Percentiles rank a stretch among this genome's conserved stretches.
Conservation (phyloP, 2,888 invertebrate genomes). For the Eilema griseolum region DNA sequence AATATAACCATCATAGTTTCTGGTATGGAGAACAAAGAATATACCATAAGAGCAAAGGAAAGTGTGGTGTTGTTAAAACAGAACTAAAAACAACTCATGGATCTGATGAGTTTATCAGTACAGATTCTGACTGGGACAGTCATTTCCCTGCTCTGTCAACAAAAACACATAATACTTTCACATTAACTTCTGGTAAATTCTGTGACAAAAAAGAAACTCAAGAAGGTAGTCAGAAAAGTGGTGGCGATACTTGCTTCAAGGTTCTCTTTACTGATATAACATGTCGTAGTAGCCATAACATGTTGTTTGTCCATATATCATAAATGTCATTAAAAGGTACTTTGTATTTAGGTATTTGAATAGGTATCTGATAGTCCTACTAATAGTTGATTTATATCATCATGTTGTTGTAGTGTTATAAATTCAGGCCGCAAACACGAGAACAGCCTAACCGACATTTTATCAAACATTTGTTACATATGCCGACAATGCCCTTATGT, state of each 20-base stretch:
- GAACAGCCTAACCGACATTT: not conserved
- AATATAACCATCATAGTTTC: conserved; percentile 60
- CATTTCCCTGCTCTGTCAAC: conserved; percentile 79
- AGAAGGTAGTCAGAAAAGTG: conserved; percentile 77
- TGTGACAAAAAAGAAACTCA: conserved; percentile 72
- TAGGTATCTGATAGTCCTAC: not conserved
- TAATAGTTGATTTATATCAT: conserved; percentile 6
- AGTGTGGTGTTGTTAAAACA: conserved; percentile 55
- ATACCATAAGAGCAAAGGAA: conserved; percentile 77
- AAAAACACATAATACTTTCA: conserved; percentile 82
- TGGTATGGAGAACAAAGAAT: conserved; percentile 79
- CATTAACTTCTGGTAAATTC: conserved; percentile 73
- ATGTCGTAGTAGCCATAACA: conserved; percentile 32
- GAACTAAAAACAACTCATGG: conserved; percentile 67
- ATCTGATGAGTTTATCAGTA: conserved; percentile 76
- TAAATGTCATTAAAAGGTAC: conserved; percentile 11
- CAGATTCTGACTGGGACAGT: conserved; percentile 80
- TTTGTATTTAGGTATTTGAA: conserved; percentile 9
- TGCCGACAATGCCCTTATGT: not conserved
- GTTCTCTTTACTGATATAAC: conserved; percentile 54
- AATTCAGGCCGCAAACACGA: not conserved
- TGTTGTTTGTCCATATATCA: conserved; percentile 17
- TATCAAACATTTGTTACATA: not conserved
- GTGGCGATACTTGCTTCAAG: conserved; percentile 77
- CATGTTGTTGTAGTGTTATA: conserved; percentile 8